Base-by-base conservation (phyloP, 2,888 invertebrate genomes). In the Nasonia oneida region DNA sequence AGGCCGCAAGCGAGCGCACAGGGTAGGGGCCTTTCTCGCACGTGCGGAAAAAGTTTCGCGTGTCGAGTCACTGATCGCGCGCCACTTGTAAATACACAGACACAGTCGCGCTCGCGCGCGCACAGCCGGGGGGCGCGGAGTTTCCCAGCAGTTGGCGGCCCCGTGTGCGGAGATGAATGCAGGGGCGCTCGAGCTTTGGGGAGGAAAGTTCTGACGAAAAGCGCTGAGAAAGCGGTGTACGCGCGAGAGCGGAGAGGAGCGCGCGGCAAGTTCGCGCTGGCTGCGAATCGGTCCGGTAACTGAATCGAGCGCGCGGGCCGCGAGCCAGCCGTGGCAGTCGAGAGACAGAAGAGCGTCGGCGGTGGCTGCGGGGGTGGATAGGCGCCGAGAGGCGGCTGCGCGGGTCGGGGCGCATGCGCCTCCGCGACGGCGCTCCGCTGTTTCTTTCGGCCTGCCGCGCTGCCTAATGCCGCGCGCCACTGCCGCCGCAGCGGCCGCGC, bases 271-370 rank as follows among this genome's bases (percentile, higher is more conserved):
- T 82, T 89, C 90, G 90, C 91, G 90, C 90, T 90, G 89, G 90
- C 90, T 90, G 91, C 92, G 91, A 90, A 91, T 92, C 93, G 91
- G 90, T 90, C 92, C 92, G 93, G 92, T 92, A 91, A 93, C 93
- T 93, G 93, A 93, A 88, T 90, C 90, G 90, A 87, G 89, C 91
- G 90, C 86, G 88, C 87, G 90, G 88, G 89, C 86, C 76, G 81
- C 71, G 88, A 83, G 87, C 57, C 57, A 61, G 53, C 53, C 53
- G 18, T 37, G 37, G 3, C 18, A 53, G 57, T 61, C 57, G 57
- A n/a, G n/a, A 61, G 57, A 23, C 57, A n/a, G 47, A 47, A 12
- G 12, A 47, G 47, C 10, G 47, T 42, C 47, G 47, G 10, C 47
- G 47, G 12, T 12, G 10, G 8, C 42, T 8, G 47, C 47, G 57